phyloP scores from a whole-genome alignment of 2,797 vertebrate species.

The Knipowitschia caucasica region DNA sequence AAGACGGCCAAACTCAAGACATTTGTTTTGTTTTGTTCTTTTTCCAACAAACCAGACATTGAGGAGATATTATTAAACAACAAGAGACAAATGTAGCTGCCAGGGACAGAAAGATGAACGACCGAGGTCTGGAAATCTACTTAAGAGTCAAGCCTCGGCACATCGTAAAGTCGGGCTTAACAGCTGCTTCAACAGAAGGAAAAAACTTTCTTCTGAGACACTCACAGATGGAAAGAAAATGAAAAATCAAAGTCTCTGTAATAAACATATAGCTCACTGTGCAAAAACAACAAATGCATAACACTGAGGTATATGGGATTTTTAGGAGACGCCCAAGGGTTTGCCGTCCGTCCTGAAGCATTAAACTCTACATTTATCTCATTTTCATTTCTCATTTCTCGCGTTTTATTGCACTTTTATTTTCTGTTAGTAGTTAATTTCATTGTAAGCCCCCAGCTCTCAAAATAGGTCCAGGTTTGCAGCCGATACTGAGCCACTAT shows the following conservation, averaged over 20 bases:
- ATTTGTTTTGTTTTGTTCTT: not conserved
- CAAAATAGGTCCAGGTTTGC: not conserved
- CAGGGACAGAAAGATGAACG: conserved; percentile 31
- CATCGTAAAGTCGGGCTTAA: conserved; percentile 4
- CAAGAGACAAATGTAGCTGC: conserved; percentile 31
- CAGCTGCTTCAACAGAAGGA: conserved; percentile 12
- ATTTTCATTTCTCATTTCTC: conserved; percentile 2
- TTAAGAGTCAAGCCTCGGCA: conserved; percentile 17
- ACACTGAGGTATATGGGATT: not conserved
- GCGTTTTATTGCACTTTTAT: conserved; percentile 4
- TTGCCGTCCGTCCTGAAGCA: conserved; percentile 2
- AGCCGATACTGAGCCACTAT: not conserved
- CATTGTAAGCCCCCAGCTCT: conserved; percentile 6
- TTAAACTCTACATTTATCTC: not conserved
- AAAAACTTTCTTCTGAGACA: conserved; percentile 11
- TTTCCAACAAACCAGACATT: too few relatives aligned
- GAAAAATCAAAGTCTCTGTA: not conserved
- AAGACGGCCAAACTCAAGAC: not conserved
- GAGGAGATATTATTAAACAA: conserved; percentile 19
- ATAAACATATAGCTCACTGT: conserved; percentile 2
- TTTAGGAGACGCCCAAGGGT: not conserved
- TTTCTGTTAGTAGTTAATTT: not conserved
- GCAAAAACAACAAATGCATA: not conserved
- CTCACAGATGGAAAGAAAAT: conserved; percentile 6
- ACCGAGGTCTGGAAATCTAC: conserved; percentile 36